Evolutionary conservation across 2,888 invertebrate species (phyloP).

Genomic region (Amphipoea oculea): DNA sequence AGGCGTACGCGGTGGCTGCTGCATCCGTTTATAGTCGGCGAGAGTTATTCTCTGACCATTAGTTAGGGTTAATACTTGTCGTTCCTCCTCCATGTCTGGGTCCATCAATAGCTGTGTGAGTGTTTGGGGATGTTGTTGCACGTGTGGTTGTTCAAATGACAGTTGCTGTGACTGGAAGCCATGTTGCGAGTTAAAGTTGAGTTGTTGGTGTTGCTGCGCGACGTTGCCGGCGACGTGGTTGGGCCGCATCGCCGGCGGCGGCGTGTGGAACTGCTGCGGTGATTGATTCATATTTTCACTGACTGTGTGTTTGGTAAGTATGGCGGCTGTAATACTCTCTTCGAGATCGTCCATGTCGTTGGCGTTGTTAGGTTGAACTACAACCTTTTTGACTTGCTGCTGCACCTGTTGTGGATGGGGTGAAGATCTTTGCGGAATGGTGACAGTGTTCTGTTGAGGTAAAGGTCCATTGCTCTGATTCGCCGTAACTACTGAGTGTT

Average conservation of each 20-base stretch:
- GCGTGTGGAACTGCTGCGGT: conserved; percentile 80
- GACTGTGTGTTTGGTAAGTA: conserved; percentile 83
- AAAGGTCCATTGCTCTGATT: conserved; percentile 81
- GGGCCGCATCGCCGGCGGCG: conserved; percentile 75
- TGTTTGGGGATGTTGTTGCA: conserved; percentile 78
- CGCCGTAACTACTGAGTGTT: conserved; percentile 75
- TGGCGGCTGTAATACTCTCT: conserved; percentile 89
- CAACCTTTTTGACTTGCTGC: conserved; percentile 82
- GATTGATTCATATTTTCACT: conserved; percentile 73
- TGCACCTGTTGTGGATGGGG: conserved; percentile 72
- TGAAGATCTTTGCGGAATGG: conserved; percentile 76
- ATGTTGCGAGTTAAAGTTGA: conserved; percentile 78
- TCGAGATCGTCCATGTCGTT: conserved; percentile 89
- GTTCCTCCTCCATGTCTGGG: conserved; percentile 83
- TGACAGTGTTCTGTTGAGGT: conserved; percentile 76
- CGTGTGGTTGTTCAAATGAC: conserved; percentile 77
- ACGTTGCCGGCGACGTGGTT: conserved; percentile 58
- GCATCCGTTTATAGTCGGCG: conserved; percentile 86
- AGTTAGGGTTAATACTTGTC: conserved; percentile 82
- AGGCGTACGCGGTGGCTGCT: conserved; percentile 78
- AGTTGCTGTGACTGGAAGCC: conserved; percentile 78
- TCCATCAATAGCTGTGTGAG: conserved; percentile 82
- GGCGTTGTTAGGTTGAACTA: conserved; percentile 86
- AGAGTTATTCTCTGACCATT: conserved; percentile 86
- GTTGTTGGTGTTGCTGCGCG: conserved; percentile 63